These are phyloP conservation scores for Diploptera punctata DNA, from an alignment of 2,888 invertebrate genomes.

Conservation along the genomic window DNA sequence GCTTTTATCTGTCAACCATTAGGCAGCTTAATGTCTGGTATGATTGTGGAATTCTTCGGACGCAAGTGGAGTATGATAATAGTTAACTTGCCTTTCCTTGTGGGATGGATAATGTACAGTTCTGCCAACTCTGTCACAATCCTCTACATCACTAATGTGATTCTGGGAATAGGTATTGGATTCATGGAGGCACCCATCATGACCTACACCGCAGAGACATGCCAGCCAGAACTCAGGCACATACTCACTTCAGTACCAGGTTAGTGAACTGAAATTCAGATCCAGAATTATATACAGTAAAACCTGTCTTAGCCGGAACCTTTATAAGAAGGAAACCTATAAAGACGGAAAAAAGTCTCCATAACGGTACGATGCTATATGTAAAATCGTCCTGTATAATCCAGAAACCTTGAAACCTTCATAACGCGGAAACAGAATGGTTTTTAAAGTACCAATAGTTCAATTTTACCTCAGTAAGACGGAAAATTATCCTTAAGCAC, in stretches of 20 bases:
- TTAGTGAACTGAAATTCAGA: constrained; percentile 5
- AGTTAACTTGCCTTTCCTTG: constrained; percentile 63
- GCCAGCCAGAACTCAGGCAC: constrained; percentile 62
- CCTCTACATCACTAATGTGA: constrained; percentile 59
- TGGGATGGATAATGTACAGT: constrained; percentile 64
- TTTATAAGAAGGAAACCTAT: no score
- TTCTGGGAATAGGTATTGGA: constrained; percentile 64
- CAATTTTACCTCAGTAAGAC: no score
- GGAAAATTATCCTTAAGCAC: no score
- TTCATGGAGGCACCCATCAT: constrained; percentile 66
- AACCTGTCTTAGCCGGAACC: no score
- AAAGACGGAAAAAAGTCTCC: no score
- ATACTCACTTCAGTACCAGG: constrained; percentile 61
- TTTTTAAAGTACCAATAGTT: no score
- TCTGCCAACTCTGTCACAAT: constrained; percentile 58
- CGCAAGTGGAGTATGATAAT: constrained; percentile 62
- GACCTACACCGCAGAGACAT: constrained; percentile 67
- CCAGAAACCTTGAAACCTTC: no score
- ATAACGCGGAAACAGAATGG: no score
- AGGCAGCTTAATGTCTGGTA: constrained; percentile 64
- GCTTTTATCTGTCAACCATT: constrained; percentile 64
- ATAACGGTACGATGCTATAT: no score
- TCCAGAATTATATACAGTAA: no score
- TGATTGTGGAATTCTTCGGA: constrained; percentile 62
- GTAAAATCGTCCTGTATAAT: no score